Conservation (phyloP, 2,113 vertebrate species). For the Laticauda laticaudata region DNA sequence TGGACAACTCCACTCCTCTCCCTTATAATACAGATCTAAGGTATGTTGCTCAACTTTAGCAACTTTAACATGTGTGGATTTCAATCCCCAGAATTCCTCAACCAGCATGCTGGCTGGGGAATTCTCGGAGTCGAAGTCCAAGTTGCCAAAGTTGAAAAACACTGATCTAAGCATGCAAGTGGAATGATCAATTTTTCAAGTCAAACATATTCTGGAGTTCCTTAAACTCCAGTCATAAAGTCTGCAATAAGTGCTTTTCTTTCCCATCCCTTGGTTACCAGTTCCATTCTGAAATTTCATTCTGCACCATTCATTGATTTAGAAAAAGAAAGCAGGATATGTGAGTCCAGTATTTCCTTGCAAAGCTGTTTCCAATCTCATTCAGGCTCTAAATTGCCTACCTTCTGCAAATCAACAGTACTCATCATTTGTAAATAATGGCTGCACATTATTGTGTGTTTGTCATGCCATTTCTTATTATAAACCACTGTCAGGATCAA, state of each 20-base stretch:
- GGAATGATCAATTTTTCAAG: background rate
- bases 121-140: too few species aligned
- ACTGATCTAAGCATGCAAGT: background rate
- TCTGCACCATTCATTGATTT: background rate
- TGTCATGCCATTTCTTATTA: conserved; percentile 53
- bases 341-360: conserved; percentile 40
- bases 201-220: background rate
- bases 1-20: background rate
- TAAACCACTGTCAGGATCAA: conserved; percentile 27
- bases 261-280: background rate
- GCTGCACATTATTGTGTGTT: conserved; percentile 44
- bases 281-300: background rate
- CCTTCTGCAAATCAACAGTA: conserved; percentile 27
- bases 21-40: background rate
- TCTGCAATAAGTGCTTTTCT: background rate
- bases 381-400: conserved; percentile 28
- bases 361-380: conserved; percentile 39
- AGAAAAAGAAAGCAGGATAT: conserved; percentile 19
- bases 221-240: background rate
- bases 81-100: background rate
- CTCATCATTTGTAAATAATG: conserved; percentile 35
- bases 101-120: too few species aligned
- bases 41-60: background rate
- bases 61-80: background rate
- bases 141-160: background rate